phyloP scores from a whole-genome alignment of 2,797 vertebrate genomes.

The Anomalospiza imberbis region DNA sequence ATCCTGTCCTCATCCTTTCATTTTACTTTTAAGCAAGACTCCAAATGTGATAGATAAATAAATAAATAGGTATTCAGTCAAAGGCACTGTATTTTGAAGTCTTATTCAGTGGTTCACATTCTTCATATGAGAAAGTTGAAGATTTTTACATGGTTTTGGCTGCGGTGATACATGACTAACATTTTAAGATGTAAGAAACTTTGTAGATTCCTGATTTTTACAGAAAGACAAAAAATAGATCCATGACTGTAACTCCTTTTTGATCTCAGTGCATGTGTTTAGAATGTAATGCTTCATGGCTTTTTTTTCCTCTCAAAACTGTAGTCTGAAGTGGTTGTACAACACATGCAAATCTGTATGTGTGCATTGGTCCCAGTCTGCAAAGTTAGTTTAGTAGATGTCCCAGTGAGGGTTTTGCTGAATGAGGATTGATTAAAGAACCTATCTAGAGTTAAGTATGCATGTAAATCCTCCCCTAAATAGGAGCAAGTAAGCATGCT shows the following conservation, averaged over 20 bases:
- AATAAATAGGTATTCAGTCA: background rate
- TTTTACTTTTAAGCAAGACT: background rate
- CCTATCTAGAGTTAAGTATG: slow-evolving; percentile 37
- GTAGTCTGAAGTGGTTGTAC: background rate
- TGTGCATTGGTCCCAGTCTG: background rate
- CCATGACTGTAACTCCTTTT: background rate
- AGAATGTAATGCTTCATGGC: background rate
- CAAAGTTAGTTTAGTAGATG: background rate
- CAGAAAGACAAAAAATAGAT: background rate
- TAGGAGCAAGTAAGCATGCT: slow-evolving; percentile 19
- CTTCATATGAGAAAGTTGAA: background rate
- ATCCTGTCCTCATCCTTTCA: background rate
- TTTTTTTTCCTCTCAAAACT: background rate
- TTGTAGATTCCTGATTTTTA: background rate
- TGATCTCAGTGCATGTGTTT: background rate
- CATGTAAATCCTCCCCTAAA: slow-evolving; percentile 46
- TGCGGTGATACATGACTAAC: background rate
- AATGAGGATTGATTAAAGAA: slow-evolving; percentile 52
- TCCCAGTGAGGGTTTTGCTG: slow-evolving; percentile 30
- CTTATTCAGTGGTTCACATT: background rate
- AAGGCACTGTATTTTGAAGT: background rate
- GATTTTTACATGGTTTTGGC: background rate
- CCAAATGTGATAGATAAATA: background rate
- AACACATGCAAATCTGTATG: background rate
- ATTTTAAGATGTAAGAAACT: background rate